Evolutionary conservation across 2,888 invertebrate genomes (phyloP).

Genomic region (Acleris holmiana): DNA sequence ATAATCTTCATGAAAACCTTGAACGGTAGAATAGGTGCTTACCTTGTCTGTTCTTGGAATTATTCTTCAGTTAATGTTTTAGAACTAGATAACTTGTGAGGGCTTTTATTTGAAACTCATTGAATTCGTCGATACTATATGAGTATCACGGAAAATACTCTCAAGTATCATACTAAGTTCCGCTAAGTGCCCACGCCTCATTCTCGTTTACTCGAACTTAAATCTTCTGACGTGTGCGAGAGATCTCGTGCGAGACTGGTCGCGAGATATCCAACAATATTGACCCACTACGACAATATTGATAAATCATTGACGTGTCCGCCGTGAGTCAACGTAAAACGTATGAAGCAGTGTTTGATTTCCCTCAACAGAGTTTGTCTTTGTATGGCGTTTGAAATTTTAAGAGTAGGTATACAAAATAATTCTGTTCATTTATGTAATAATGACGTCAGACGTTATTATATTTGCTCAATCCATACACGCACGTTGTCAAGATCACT

Average conservation of each 20-base stretch:
- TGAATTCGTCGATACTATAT: background rate
- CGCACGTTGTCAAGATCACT: background rate
- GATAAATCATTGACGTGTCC: conserved; percentile 16
- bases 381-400: conserved; percentile 14
- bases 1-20: conserved; percentile 15
- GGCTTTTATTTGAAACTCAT: conserved; percentile 11
- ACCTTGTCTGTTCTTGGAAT: conserved; percentile 11
- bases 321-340: conserved; percentile 1
- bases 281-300: conserved; percentile 21
- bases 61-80: conserved; percentile 4
- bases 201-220: conserved; percentile 4
- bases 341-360: conserved; percentile 17
- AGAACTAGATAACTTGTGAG: conserved; percentile 13
- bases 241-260: conserved; percentile 18
- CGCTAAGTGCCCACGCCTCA: conserved; percentile 9
- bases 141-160: conserved; percentile 4
- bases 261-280: conserved; percentile 16
- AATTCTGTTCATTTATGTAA: background rate
- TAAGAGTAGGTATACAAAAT: conserved; percentile 2
- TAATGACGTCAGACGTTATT: background rate
- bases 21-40: background rate
- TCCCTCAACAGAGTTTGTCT: conserved; percentile 10
- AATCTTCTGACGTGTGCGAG: background rate
- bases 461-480: background rate
- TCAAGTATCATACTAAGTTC: conserved; percentile 18